Conservation (phyloP, 2,888 invertebrate genomes). For the Euzophera pinguis region DNA sequence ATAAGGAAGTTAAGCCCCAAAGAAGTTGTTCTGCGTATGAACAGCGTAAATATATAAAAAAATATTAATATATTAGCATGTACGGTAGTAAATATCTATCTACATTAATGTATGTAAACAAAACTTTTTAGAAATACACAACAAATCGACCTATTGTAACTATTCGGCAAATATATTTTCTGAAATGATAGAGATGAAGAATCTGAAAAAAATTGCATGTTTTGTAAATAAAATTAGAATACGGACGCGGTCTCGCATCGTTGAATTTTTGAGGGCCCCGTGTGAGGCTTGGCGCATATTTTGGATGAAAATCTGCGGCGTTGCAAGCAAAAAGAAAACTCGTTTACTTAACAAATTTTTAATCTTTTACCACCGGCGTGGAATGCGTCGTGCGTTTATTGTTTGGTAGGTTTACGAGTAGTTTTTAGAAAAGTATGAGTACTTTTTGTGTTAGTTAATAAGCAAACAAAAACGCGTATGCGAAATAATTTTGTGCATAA, state of each 20-base stretch:
- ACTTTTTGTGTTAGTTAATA: not conserved
- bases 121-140: too few species aligned
- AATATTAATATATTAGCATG: too few species aligned
- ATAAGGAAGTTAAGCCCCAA: too few species aligned
- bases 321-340: constrained; percentile 53
- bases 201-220: not conserved
- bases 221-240: constrained; percentile 36
- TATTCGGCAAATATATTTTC: too few species aligned
- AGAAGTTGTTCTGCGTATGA: too few species aligned
- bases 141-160: too few species aligned
- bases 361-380: constrained; percentile 36
- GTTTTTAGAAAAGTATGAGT: not conserved
- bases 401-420: not conserved
- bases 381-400: constrained; percentile 3
- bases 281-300: constrained; percentile 57
- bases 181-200: too few species aligned
- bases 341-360: constrained; percentile 44
- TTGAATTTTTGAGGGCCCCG: constrained; percentile 68
- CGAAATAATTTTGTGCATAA: too few species aligned
- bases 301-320: constrained; percentile 58
- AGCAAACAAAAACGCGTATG: too few species aligned
- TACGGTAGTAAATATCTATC: too few species aligned
- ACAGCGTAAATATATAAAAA: too few species aligned
- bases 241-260: constrained; percentile 42
- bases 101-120: too few species aligned